These are phyloP conservation scores for Rhagoletis zephyria DNA, from an alignment of 1,140 invertebrate species.

Conservation along the genomic window DNA sequence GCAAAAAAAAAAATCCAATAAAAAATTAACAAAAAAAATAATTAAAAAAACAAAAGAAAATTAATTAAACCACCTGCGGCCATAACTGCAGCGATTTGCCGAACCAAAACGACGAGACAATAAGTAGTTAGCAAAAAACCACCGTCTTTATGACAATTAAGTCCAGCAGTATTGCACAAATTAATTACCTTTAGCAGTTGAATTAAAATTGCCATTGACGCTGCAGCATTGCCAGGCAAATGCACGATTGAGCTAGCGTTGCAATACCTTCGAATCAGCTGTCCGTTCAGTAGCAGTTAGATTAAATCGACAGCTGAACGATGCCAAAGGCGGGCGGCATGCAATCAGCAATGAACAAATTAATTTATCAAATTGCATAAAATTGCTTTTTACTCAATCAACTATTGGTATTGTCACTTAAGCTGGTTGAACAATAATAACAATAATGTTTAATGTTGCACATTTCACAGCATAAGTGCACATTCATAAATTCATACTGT, in stretches of 20 bases:
- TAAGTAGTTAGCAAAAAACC: not conserved
- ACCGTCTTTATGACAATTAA: not conserved
- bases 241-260: not conserved
- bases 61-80: not conserved
- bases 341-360: conserved; percentile 18
- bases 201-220: conserved; percentile 16
- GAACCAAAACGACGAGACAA: not conserved
- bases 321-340: not conserved
- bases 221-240: not conserved
- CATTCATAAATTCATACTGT: too few species aligned
- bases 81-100: not conserved
- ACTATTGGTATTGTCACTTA: not conserved
- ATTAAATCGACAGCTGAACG: not conserved
- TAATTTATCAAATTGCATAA: conserved; percentile 3
- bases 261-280: not conserved
- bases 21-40: not conserved
- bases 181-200: conserved; percentile 15
- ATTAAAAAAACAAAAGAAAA: not conserved
- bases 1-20: not conserved
- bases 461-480: not conserved
- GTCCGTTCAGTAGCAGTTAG: not conserved
- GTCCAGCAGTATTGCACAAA: conserved; percentile 11
- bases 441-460: too few species aligned
- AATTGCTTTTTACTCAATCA: not conserved
- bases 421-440: too few species aligned